Percentiles rank a stretch among this genome's conserved stretches.
These are phyloP conservation scores for Sebastes paucispinis DNA, from an alignment of 2,797 vertebrate species.

Conservation along the genomic window DNA sequence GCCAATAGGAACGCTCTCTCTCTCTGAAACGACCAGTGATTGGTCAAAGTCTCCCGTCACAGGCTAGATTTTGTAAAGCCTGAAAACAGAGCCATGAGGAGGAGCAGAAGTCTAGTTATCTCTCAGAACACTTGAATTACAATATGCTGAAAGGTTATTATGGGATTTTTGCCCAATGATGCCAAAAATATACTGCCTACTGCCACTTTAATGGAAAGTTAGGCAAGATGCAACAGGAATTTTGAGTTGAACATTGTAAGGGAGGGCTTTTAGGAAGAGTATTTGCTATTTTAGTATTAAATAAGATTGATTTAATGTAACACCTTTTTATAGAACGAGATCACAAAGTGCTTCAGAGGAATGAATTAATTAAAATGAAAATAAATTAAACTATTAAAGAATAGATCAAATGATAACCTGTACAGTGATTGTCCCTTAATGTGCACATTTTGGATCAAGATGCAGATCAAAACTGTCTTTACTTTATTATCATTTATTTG, in stretches of 20 bases:
- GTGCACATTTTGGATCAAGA: neutral
- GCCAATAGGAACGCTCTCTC: too few relatives aligned
- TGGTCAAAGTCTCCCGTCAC: too few relatives aligned
- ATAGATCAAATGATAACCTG: too few relatives aligned
- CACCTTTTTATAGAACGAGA: neutral
- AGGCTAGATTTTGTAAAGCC: rapidly evolving
- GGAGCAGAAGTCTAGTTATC: too few relatives aligned
- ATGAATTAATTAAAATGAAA: rapidly evolving
- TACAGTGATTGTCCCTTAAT: too few relatives aligned
- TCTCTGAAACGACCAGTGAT: too few relatives aligned
- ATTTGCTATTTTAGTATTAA: too few relatives aligned
- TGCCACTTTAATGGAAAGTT: neutral
- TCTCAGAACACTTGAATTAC: too few relatives aligned
- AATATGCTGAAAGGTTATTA: too few relatives aligned
- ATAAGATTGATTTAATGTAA: neutral
- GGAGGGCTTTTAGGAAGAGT: rapidly evolving
- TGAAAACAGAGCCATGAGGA: too few relatives aligned
- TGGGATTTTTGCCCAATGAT: too few relatives aligned
- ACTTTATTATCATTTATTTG: neutral
- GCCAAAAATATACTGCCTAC: rapidly evolving
- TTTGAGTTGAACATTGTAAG: neutral
- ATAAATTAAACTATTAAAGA: neutral
- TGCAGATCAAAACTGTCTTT: neutral
- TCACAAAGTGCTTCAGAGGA: neutral
- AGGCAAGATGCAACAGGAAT: neutral